Conservation (phyloP, 2,113 vertebrate genomes). For the Nothoprocta pentlandii region DNA sequence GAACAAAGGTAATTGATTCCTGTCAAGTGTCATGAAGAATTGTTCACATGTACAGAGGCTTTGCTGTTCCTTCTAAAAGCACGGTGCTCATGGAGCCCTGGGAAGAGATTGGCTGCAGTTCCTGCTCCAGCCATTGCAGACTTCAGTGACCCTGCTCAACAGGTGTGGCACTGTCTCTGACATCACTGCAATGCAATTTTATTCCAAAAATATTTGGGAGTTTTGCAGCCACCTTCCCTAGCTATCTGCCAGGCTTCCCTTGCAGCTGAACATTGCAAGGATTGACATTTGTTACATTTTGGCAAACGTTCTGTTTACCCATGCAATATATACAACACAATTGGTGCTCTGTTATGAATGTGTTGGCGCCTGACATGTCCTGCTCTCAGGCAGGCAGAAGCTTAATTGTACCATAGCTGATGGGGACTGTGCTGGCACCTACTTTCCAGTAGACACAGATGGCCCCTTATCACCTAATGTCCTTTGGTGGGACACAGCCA, state of each 20-base stretch:
- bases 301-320: neutral
- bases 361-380: neutral
- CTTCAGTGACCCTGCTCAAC: neutral
- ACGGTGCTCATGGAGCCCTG: fast-evolving
- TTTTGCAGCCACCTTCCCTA: neutral
- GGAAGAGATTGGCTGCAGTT: neutral
- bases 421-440: fast-evolving
- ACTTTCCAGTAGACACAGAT: neutral
- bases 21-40: neutral
- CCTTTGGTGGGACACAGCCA: neutral
- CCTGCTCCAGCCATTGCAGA: neutral
- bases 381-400: neutral
- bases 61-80: neutral
- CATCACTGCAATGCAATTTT: neutral
- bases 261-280: neutral
- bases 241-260: neutral
- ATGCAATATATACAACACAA: neutral
- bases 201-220: neutral
- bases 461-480: neutral
- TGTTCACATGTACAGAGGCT: neutral
- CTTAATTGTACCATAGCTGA: neutral
- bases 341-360: neutral
- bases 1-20: neutral
- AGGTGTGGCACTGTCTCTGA: neutral
- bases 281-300: neutral